A percentile compares a stretch with the other conserved stretches of the same genome.
phyloP scores from a whole-genome alignment of 2,113 vertebrate genomes.

The Podocnemis expansa region DNA sequence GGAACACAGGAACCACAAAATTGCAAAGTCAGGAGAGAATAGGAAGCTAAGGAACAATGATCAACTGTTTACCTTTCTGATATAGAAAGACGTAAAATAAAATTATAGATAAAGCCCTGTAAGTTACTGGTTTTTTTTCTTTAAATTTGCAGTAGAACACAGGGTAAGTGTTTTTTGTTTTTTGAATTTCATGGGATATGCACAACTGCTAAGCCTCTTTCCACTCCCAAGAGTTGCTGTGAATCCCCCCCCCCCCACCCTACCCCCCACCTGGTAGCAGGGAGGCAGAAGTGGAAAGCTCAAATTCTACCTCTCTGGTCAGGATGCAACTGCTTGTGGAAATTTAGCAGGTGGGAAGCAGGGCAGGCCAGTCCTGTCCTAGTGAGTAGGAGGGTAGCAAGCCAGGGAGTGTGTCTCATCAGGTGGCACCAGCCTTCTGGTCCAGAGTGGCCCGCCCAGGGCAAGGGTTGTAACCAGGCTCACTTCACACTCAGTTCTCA shows the following conservation, averaged over 20 bases:
- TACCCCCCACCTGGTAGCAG: too few relatives aligned
- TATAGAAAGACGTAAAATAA: background rate
- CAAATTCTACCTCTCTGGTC: background rate
- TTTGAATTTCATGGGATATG: background rate
- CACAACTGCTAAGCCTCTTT: background rate
- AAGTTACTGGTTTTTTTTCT: background rate
- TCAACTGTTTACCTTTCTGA: background rate
- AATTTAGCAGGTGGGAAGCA: background rate
- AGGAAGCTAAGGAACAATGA: background rate
- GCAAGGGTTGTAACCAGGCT: too few relatives aligned
- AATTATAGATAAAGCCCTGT: background rate
- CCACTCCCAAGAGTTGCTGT: background rate
- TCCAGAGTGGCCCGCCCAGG: too few relatives aligned
- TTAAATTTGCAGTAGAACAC: background rate
- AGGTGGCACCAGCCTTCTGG: too few relatives aligned
- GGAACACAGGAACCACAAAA: background rate
- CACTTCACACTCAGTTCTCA: too few relatives aligned
- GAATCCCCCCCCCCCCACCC: too few relatives aligned
- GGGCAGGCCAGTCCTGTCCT: background rate
- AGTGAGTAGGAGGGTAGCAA: background rate
- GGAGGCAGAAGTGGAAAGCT: background rate
- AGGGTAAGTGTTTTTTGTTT: background rate
- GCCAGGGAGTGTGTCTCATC: too few relatives aligned
- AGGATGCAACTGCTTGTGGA: background rate
- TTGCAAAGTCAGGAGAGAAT: background rate